Evolutionary conservation across 2,113 vertebrate genomes (phyloP), one percentile per base, ranked within the genome.

Genomic region (Daboia siamensis): DNA sequence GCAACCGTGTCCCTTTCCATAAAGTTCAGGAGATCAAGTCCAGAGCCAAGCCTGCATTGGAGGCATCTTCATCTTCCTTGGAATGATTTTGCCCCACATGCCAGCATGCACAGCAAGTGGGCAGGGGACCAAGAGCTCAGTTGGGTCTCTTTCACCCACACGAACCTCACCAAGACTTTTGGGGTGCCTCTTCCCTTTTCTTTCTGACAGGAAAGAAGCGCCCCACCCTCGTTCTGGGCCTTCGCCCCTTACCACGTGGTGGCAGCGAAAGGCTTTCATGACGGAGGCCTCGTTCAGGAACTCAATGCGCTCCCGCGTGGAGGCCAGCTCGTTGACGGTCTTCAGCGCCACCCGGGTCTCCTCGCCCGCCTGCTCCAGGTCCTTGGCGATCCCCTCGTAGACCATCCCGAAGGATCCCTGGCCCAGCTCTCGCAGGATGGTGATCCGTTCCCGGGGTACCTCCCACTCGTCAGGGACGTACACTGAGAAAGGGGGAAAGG

Each of bases 331-430:
- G 3, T 98, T 98, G 93, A 98, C 98, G 0, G 98, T 98, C 97
- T 98, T 98, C 95, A 98, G 95, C 89, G 98, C 98, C 94, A 98
- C 98, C 0, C 96, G 96, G 11, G 96, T 98, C 93, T 97, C 92
- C 84, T 96, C 92, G 0, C 97, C 97, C 52, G 96, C 97, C 0
- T 95, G 51, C 5, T 92, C 96, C 4, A 98, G 95, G 29, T 97
- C 97, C 94, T 89, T 94, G 0, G 96, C 97, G 29, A 98, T 90
- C 1, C 98, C 98, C 92, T 98, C 98, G 0, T 98, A 98, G 23
- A 98, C 98, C 98, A 98, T 98, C 87, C 98, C 98, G 0, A 98
- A 98, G 59, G 98, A 98, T 54, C 98, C 98, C 93, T 98, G 98
- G 33, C 98, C 98, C 94, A 98, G 96, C 94, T 98, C 98, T 56